These are phyloP conservation scores for Erythrolamprus reginae DNA, from an alignment of 2,113 vertebrate genomes.

Conservation along the genomic window DNA sequence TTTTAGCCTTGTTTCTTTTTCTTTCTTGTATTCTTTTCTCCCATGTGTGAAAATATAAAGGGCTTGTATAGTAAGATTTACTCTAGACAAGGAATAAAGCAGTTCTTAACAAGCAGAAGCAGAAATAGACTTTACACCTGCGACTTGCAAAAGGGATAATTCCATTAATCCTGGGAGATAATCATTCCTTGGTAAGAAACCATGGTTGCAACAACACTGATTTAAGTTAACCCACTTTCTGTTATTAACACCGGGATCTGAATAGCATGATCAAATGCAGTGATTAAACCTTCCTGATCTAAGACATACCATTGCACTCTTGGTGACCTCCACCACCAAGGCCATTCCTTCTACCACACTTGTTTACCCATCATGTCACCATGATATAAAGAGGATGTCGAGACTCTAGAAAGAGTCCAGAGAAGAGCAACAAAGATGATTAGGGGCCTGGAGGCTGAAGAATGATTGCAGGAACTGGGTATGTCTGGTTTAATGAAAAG, in stretches of 20 bases:
- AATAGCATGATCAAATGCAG: constrained; percentile 32
- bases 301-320: constrained; percentile 29
- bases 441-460: no score
- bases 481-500: no score
- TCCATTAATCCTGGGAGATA: constrained; percentile 44
- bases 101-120: constrained; percentile 49
- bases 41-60: constrained; percentile 54
- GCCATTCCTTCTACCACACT: no score
- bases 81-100: constrained; percentile 49
- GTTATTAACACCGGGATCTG: constrained; percentile 42
- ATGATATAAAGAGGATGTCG: no score
- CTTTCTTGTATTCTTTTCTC: constrained; percentile 35
- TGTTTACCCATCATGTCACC: no score
- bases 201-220: constrained; percentile 49
- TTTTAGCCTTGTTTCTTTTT: constrained; percentile 42
- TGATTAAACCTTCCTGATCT: constrained; percentile 47
- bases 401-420: no score
- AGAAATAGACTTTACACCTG: constrained; percentile 46
- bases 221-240: constrained; percentile 56
- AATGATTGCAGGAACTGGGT: no score
- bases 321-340: constrained; percentile 42
- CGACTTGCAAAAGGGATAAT: constrained; percentile 55
- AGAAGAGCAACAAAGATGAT: no score
- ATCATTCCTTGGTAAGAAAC: constrained; percentile 33
- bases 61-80: constrained; percentile 53